A percentile compares a stretch with the other conserved stretches of the same genome.
Evolutionary conservation across 2,797 vertebrate species (phyloP).

Genomic region (Antennarius maculatus): DNA sequence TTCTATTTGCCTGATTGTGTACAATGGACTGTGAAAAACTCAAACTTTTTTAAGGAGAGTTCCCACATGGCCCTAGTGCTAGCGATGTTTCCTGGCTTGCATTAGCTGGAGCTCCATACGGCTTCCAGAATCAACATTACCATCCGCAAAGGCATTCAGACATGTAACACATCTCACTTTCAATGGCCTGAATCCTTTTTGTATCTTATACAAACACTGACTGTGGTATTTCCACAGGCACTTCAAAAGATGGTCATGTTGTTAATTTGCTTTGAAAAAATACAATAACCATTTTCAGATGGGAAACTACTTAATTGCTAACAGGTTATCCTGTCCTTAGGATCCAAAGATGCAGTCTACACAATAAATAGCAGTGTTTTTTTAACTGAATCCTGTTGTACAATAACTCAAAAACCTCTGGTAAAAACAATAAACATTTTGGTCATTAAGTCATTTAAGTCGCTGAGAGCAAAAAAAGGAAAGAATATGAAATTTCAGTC

Average conservation of each 20-base stretch:
- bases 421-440: neutral
- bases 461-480: slow-evolving; percentile 1
- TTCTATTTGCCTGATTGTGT: slow-evolving; percentile 85
- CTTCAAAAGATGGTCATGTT: slow-evolving; percentile 32
- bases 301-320: slow-evolving; percentile 44
- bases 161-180: slow-evolving; percentile 49
- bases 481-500: neutral
- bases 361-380: slow-evolving; percentile 14
- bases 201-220: slow-evolving; percentile 39
- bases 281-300: slow-evolving; percentile 46
- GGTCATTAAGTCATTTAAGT: slow-evolving; percentile 3
- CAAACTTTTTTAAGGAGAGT: slow-evolving; percentile 73
- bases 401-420: slow-evolving; percentile 1
- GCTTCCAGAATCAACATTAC: slow-evolving; percentile 80
- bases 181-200: slow-evolving; percentile 49
- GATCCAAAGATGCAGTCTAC: slow-evolving; percentile 21
- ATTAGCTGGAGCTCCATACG: slow-evolving; percentile 61
- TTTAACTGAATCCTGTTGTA: slow-evolving; percentile 3
- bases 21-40: slow-evolving; percentile 81
- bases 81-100: slow-evolving; percentile 81
- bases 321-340: slow-evolving; percentile 33
- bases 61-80: slow-evolving; percentile 89
- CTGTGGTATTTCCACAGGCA: slow-evolving; percentile 42
- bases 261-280: slow-evolving; percentile 39
- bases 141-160: slow-evolving; percentile 75